Evolutionary conservation across 2,888 invertebrate species (phyloP), one percentile per base, ranked within the genome.

Genomic region (Yponomeuta sedellus): DNA sequence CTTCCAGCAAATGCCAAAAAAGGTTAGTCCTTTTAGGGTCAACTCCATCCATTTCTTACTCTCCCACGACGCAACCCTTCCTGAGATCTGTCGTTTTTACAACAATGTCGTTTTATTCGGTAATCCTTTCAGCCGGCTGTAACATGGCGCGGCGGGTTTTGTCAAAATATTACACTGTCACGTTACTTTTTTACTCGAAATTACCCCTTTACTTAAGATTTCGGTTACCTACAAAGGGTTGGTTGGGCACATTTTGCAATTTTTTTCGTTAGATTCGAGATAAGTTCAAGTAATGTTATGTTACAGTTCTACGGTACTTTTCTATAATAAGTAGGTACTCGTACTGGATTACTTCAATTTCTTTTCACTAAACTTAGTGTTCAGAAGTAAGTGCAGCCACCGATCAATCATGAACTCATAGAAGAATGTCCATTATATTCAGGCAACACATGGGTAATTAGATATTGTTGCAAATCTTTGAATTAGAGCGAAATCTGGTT

Each of bases 101-200:
- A 61, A n/a, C 8, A 12, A 57, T 74, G 74, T 52, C 44, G 44
- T 73, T 74, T 70, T 68, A 68, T 66, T 69, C 72, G 71, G 74
- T 77, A 72, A 72, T 67, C 34, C 44, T 69, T 72, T 70, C 78
- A 76, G 73, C 81, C 70, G 76, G 75, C 75, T 68, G 87, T 84
- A 86, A 86, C 83, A 73, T 86, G 87, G 86, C 78, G 78, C 85
- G 75, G 81, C 80, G 79, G 78, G 65, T 88, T 89, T 90, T 88
- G 89, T 89, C 90, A 90, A 85, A 90, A 90, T 89, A 91, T 90
- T 89, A 84, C 80, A 79, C 79, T 77, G 80, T 79, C 71, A 71
- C 76, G 68, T 75, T 76, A 75, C 76, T 74, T 78, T 73, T 83
- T 85, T 84, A 75, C 67, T 65, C 68, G 75, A 81, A 81, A 78